Conservation (phyloP, 92 coral and sea anemone species). For the Galaxea fascicularis region DNA sequence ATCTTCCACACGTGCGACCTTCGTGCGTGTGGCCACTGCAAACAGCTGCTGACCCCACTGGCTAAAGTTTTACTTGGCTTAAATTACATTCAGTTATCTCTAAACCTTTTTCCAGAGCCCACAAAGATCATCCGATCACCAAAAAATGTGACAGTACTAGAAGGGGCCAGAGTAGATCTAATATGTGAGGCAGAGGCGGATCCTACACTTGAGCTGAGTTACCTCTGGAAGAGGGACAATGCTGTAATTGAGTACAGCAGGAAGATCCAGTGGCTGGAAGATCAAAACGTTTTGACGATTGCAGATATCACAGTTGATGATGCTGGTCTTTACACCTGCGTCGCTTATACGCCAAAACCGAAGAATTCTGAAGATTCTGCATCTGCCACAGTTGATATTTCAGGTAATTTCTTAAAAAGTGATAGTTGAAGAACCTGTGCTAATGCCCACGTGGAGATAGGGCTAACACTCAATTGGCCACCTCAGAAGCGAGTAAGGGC, state of each 20-base stretch:
- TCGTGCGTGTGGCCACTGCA: too few relatives aligned
- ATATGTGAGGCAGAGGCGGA: conserved; percentile 71
- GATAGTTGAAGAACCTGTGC: too few relatives aligned
- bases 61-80: too few relatives aligned
- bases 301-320: conserved; percentile 58
- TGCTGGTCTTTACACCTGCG: conserved; percentile 85
- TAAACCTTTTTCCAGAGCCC: conserved; percentile 36
- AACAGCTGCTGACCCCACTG: too few relatives aligned
- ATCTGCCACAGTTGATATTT: conserved; percentile 68
- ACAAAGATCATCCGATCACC: conserved; percentile 59
- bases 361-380: conserved; percentile 74
- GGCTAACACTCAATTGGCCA: too few relatives aligned
- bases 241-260: conserved; percentile 36
- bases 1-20: too few relatives aligned
- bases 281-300: conserved; percentile 55
- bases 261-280: conserved; percentile 54
- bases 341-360: conserved; percentile 80
- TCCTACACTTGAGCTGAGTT: conserved; percentile 29
- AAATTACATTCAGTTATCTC: too few relatives aligned
- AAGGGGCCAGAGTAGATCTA: conserved; percentile 59
- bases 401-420: conserved; percentile 56
- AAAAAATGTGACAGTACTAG: conserved; percentile 11
- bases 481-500: too few relatives aligned
- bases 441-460: background rate
- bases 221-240: conserved; percentile 76